Percentiles rank a stretch among this genome's conserved stretches.
These are phyloP conservation scores for Ylistrum balloti DNA, from an alignment of 1,140 invertebrate genomes.

Conservation along the genomic window DNA sequence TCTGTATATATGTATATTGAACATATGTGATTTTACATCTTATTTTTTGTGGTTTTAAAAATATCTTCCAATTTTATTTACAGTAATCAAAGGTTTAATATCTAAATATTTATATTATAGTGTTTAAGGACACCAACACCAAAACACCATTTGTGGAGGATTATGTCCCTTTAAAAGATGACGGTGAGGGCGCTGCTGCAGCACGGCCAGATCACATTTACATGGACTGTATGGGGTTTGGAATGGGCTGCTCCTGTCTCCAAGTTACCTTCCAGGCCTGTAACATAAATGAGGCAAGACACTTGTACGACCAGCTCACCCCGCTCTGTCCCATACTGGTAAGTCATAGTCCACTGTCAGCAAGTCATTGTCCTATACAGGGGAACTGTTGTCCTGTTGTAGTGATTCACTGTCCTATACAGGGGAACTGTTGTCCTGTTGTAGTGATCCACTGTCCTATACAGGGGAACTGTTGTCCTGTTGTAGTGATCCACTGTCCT, in stretches of 20 bases:
- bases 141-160: constrained; percentile 89
- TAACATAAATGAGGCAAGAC: constrained; percentile 97
- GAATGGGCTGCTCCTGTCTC: constrained; percentile 99
- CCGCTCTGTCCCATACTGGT: constrained; percentile 99
- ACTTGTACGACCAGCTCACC: constrained; percentile 98
- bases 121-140: constrained; percentile 94
- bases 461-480: no score
- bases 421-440: no score
- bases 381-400: no score
- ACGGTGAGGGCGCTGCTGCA: constrained; percentile 72
- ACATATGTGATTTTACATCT: no score
- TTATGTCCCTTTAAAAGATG: constrained; percentile 86
- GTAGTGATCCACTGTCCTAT: no score
- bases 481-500: no score
- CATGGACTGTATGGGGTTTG: constrained; percentile 99
- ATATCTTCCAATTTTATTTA: no score
- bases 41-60: no score
- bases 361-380: background rate
- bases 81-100: no score
- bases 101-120: constrained; percentile 84
- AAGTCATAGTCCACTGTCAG: constrained; percentile 71
- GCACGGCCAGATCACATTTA: constrained; percentile 81
- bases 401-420: no score
- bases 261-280: constrained; percentile 94
- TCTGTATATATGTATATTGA: no score